Percentiles rank a stretch among this genome's conserved stretches.
Conservation (phyloP, 1,140 invertebrate genomes). For the Adoxophyes honmai region DNA sequence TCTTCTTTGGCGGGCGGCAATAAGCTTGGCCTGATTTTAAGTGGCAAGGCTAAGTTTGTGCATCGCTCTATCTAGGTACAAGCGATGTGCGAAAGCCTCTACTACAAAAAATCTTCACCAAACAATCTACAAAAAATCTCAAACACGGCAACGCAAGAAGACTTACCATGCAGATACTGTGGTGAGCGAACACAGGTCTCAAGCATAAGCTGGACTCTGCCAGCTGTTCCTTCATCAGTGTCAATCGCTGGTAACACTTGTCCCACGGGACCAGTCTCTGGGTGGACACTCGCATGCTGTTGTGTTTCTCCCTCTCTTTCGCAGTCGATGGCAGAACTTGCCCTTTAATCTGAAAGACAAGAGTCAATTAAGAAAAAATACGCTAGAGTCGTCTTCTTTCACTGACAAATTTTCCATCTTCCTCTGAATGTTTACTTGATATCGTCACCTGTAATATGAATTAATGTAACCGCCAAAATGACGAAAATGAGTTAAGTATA, state of each 20-base stretch:
- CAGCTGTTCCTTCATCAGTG: conserved; percentile 27
- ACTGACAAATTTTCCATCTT: not conserved
- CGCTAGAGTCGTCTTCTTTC: not conserved
- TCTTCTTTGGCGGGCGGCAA: too few species aligned
- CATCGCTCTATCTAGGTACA: too few species aligned
- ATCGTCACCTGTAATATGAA: too few species aligned
- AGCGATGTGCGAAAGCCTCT: too few species aligned
- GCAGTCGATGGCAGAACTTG: conserved; percentile 37
- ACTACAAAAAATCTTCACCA: too few species aligned
- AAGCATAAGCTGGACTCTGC: conserved; percentile 42
- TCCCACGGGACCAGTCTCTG: conserved; percentile 41
- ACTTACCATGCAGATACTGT: conserved; percentile 53
- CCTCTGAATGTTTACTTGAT: too few species aligned
- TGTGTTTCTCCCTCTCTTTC: conserved; percentile 41
- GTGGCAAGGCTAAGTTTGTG: too few species aligned
- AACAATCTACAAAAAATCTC: too few species aligned
- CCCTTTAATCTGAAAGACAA: conserved; percentile 38
- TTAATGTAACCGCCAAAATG: too few species aligned
- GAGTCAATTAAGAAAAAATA: not conserved
- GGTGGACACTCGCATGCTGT: conserved; percentile 51
- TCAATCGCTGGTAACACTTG: conserved; percentile 31
- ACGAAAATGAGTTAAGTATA: too few species aligned
- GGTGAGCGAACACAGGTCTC: conserved; percentile 42
- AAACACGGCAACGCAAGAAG: too few species aligned
- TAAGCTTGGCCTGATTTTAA: too few species aligned